Evolutionary conservation across 2,113 vertebrate species (phyloP).

Genomic region (Paramormyrops kingsleyae): DNA sequence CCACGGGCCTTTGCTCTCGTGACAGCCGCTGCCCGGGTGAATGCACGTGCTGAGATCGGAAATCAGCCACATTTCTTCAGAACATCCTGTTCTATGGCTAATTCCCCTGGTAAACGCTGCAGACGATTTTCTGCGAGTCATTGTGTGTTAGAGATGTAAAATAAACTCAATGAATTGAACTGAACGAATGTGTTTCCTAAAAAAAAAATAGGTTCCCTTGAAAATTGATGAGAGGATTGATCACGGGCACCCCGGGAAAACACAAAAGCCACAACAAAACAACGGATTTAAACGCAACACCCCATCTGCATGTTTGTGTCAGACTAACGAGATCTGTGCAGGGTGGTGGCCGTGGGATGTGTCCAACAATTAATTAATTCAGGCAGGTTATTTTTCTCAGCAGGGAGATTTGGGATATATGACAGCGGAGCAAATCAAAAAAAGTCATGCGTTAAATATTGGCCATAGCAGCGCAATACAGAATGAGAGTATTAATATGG

Average conservation of each 20-base stretch:
- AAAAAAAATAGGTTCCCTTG: background rate
- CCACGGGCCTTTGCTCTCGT: background rate
- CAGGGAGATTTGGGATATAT: background rate
- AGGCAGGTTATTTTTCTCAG: background rate
- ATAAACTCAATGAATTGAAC: background rate
- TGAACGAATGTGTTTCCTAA: background rate
- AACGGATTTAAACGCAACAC: background rate
- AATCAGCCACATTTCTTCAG: background rate
- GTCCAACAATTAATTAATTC: background rate
- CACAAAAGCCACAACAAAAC: background rate
- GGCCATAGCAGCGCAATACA: background rate
- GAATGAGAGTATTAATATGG: slow-evolving; percentile 9
- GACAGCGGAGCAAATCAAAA: background rate
- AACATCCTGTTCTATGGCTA: background rate
- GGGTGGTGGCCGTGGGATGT: background rate
- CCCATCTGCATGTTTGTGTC: background rate
- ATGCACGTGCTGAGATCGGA: background rate
- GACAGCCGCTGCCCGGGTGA: background rate
- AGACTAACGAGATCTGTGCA: background rate
- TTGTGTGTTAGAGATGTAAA: background rate
- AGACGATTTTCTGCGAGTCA: background rate
- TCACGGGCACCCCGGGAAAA: background rate
- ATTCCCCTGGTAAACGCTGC: background rate
- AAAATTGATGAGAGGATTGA: background rate
- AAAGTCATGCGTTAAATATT: background rate